Percentiles rank a stretch among this genome's conserved stretches.
These are phyloP conservation scores for Druon quercuslanigerum DNA, from an alignment of 1,140 invertebrate species.

Conservation along the genomic window DNA sequence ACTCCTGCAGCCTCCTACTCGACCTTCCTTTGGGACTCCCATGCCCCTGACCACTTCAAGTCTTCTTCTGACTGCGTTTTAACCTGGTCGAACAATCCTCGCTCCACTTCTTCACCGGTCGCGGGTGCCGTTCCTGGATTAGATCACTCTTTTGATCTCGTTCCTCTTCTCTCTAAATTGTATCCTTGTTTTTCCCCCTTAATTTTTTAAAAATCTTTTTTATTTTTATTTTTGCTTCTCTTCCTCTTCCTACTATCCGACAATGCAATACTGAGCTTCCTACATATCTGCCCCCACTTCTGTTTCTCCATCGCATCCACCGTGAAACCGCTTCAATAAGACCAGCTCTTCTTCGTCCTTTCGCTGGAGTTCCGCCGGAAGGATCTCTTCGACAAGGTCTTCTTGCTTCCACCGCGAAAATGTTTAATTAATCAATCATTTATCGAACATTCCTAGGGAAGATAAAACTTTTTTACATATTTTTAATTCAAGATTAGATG, in stretches of 20 bases:
- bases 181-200: neutral
- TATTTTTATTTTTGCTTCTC: constrained; percentile 38
- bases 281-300: constrained; percentile 46
- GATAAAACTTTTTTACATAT: neutral
- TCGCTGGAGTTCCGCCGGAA: constrained; percentile 55
- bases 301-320: constrained; percentile 38
- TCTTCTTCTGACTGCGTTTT: constrained; percentile 53
- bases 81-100: constrained; percentile 55
- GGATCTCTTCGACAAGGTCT: constrained; percentile 51
- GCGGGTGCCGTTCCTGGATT: constrained; percentile 46
- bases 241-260: constrained; percentile 39
- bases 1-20: constrained; percentile 39
- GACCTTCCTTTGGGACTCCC: constrained; percentile 31
- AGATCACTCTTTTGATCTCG: constrained; percentile 45
- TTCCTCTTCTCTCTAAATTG: constrained; percentile 14
- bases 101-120: constrained; percentile 61
- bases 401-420: constrained; percentile 38
- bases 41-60: constrained; percentile 53
- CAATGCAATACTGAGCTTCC: constrained; percentile 45
- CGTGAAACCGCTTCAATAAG: constrained; percentile 54
- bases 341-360: constrained; percentile 52
- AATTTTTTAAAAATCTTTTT: constrained; percentile 23
- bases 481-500: neutral
- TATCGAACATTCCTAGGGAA: neutral
- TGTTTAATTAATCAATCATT: constrained; percentile 28